Base-by-base conservation (phyloP, 2,797 vertebrate species). In the Anolis apletophallus region DNA sequence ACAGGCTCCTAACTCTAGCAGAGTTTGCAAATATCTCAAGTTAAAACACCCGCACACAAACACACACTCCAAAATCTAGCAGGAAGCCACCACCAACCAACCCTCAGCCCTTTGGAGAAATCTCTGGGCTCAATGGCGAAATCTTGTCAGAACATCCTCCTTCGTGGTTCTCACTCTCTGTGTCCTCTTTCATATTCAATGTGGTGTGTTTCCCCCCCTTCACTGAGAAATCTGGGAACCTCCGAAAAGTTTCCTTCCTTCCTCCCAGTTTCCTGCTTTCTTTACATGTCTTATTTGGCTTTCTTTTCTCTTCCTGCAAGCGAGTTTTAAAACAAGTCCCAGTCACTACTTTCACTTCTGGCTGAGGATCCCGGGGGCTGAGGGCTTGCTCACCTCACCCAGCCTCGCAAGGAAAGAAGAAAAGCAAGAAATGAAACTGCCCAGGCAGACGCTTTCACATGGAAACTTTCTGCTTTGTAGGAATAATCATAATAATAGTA, bases 311-410 rank as follows among this genome's bases (percentile, higher is more conserved):
- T 92, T 94, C 94, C 94, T 91, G 85, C 94, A 94, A 96, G 94
- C 88, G 94, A 95, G 94, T 96, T 93, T 90, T 46, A 79, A 95
- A 80, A 61, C 55, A 72, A 96, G 95, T 96, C 95, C 94, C 94
- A 97, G 91, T 90, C 93, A 94, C 87, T 95, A 96, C 96, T 97
- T 97, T 97, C 96, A 97, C 96, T 97, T 97, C 96, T 97, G 96
- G 95, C 96, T 96, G 95, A 94, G 93, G 93, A 96, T 96, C 93
- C 94, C 95, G 96, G 94, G 96, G 96, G 93, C 91, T 94, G 94
- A 96, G 94, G 40, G 40, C n/a, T n/a, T 96, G 95, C 93, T 95
- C 93, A 68, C 95, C 96, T 95, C 94, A 95, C 93, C 88, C 91
- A 93, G 79, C 90, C 91, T 94, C 94, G 91, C 23, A 64, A 46